Percentiles rank a stretch among this genome's conserved stretches.
Conservation (phyloP, 2,113 vertebrate species). For the Pteruthius melanotis region DNA sequence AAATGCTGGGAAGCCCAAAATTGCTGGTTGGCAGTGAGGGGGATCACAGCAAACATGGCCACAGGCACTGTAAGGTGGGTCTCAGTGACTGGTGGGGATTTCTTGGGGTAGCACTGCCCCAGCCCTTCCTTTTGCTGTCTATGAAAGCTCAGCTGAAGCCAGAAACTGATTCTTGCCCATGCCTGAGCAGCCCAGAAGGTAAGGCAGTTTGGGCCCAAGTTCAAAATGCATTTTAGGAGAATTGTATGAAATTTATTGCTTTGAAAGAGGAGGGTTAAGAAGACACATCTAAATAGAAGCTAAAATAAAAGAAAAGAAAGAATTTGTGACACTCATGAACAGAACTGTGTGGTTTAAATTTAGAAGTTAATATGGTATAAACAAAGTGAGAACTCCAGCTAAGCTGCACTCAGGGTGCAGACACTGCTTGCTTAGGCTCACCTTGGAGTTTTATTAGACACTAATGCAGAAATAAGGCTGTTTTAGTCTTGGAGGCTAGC, state of each 20-base stretch:
- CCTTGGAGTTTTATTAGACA: not conserved
- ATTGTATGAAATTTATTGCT: accelerated
- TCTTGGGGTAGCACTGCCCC: not conserved
- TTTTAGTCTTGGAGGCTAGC: not conserved
- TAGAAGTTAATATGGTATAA: not conserved
- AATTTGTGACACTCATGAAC: not conserved
- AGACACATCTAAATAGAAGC: not conserved
- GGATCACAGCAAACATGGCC: not conserved
- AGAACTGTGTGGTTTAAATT: not conserved
- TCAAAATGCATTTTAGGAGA: not conserved
- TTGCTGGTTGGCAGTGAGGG: not conserved
- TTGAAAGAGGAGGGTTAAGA: not conserved
- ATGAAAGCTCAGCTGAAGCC: not conserved
- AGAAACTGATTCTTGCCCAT: not conserved
- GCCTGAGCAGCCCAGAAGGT: not conserved
- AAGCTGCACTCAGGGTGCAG: not conserved
- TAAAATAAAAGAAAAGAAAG: not conserved
- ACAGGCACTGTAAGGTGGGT: no score
- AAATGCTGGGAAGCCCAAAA: not conserved
- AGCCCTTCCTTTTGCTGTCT: not conserved
- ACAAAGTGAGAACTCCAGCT: not conserved
- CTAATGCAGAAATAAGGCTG: not conserved
- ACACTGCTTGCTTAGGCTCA: not conserved
- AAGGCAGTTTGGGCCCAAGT: not conserved
- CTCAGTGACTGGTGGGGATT: accelerated